phyloP scores from a whole-genome alignment of 1,140 invertebrate species.

The Laupala kohalensis region DNA sequence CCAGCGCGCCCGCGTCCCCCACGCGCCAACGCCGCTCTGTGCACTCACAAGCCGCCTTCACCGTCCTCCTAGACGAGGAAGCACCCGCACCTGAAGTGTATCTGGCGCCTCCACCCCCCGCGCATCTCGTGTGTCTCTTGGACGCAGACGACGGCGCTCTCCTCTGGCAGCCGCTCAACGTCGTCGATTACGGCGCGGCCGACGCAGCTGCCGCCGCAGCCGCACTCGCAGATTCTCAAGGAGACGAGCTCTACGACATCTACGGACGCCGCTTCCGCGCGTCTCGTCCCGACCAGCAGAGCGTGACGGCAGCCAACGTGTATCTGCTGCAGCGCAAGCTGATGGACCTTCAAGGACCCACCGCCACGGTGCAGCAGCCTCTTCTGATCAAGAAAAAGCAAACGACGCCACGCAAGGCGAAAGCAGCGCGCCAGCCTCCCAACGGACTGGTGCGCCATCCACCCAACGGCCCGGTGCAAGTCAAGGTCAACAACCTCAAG shows the following conservation, averaged over 20 bases:
- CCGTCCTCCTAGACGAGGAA: background rate
- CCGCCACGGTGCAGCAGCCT: background rate
- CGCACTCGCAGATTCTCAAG: too few relatives aligned
- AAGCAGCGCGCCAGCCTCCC: background rate
- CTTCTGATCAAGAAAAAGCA: too few relatives aligned
- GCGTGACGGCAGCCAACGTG: background rate
- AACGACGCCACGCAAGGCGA: background rate
- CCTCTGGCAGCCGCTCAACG: background rate
- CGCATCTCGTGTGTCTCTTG: background rate
- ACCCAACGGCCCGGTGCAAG: background rate
- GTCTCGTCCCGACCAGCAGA: background rate
- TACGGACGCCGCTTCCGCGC: slow-evolving; percentile 14
- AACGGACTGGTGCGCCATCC: background rate
- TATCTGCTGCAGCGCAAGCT: slow-evolving; percentile 2
- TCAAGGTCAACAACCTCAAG: slow-evolving; percentile 1
- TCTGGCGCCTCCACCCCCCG: background rate
- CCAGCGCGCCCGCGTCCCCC: background rate
- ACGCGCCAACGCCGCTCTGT: background rate
- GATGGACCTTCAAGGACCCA: background rate
- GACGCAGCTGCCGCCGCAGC: too few relatives aligned
- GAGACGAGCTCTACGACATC: background rate
- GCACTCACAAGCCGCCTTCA: background rate
- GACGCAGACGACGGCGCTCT: background rate
- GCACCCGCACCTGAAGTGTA: background rate
- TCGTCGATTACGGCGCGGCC: background rate